A percentile compares a stretch with the other conserved stretches of the same genome.
Conservation (phyloP, 1,140 invertebrate species). For the Hermetia illucens region DNA sequence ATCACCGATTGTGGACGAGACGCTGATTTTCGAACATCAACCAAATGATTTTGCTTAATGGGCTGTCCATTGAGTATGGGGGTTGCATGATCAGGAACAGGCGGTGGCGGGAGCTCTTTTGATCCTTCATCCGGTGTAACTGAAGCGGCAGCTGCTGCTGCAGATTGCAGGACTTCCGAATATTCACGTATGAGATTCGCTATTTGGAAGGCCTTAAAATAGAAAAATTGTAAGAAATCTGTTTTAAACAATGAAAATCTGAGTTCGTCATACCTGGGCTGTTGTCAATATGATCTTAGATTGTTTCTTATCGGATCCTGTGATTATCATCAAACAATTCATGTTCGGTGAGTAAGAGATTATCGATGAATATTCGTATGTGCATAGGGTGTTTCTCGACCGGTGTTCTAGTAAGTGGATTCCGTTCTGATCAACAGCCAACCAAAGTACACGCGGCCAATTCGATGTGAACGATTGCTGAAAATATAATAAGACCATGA, state of each 20-base stretch:
- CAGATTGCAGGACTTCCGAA: slow-evolving; percentile 56
- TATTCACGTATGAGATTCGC: slow-evolving; percentile 87
- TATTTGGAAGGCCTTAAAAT: slow-evolving; percentile 74
- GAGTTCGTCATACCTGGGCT: slow-evolving; percentile 48
- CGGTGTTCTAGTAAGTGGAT: slow-evolving; percentile 80
- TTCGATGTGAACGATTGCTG: slow-evolving; percentile 88
- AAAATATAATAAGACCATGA: slow-evolving; percentile 5
- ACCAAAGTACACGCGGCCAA: slow-evolving; percentile 80
- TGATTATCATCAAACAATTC: slow-evolving; percentile 82
- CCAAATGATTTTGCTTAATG: background rate
- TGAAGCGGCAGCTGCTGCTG: slow-evolving; percentile 20
- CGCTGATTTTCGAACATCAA: background rate
- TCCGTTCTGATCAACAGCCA: slow-evolving; percentile 86
- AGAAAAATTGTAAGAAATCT: slow-evolving; percentile 1
- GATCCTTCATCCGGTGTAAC: background rate
- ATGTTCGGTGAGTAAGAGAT: slow-evolving; percentile 77
- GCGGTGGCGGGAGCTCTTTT: background rate
- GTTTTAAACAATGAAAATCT: slow-evolving; percentile 3
- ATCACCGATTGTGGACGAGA: slow-evolving; percentile 4
- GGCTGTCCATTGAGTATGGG: background rate
- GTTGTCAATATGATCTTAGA: slow-evolving; percentile 82
- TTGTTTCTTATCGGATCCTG: slow-evolving; percentile 71
- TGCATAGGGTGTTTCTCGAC: slow-evolving; percentile 73
- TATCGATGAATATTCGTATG: slow-evolving; percentile 76
- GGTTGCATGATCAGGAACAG: background rate